phyloP scores from a whole-genome alignment of 2,797 vertebrate species.

The Buceros bicornis region DNA sequence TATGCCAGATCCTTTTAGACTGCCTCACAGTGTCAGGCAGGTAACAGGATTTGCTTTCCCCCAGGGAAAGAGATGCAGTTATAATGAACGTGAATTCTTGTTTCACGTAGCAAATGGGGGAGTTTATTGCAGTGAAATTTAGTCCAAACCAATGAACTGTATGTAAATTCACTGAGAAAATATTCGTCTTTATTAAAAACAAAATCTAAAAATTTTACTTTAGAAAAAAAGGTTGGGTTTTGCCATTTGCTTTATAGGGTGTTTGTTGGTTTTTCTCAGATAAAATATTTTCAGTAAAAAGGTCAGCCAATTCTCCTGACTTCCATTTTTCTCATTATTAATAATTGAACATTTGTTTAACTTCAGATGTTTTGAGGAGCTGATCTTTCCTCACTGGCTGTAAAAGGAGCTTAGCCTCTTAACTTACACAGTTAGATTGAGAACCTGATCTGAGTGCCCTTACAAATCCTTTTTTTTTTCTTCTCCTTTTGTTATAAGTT shows the following conservation, averaged over 20 bases:
- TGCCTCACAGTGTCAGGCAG: neutral
- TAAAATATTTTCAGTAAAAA: neutral
- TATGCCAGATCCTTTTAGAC: neutral
- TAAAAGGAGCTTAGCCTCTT: neutral
- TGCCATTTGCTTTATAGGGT: neutral
- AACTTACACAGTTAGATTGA: neutral
- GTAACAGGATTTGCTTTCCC: constrained; percentile 14
- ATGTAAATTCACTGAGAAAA: neutral
- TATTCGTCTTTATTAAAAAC: neutral
- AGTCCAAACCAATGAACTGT: neutral
- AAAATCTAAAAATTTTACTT: neutral
- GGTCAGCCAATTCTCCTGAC: neutral
- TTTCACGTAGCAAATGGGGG: neutral
- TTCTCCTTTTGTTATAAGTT: neutral
- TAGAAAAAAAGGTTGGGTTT: neutral
- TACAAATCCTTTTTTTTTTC: neutral
- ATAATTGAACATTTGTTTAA: neutral
- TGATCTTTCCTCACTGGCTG: neutral
- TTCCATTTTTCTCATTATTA: neutral
- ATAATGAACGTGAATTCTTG: neutral
- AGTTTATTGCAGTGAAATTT: neutral
- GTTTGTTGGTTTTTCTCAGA: neutral
- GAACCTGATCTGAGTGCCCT: neutral
- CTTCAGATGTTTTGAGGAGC: neutral
- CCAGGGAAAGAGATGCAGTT: neutral